These are phyloP conservation scores for Epinephelus malabaricus DNA, from an alignment of 2,797 vertebrate species.

Conservation along the genomic window DNA sequence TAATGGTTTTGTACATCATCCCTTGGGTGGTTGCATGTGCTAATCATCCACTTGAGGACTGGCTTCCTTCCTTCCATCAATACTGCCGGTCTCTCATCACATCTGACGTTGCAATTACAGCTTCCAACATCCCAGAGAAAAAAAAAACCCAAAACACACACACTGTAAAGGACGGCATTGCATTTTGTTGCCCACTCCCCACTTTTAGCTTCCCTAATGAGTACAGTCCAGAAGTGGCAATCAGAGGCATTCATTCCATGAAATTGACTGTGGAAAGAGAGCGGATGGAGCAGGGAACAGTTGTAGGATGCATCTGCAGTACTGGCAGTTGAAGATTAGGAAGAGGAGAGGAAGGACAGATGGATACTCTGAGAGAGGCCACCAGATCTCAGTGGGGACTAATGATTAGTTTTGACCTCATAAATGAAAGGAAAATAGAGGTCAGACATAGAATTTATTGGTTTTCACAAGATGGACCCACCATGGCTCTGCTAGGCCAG, in stretches of 20 bases:
- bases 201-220: slow-evolving; percentile 64
- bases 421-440: slow-evolving; percentile 67
- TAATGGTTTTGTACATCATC: slow-evolving; percentile 14
- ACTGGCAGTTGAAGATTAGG: slow-evolving; percentile 55
- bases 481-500: not conserved
- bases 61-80: slow-evolving; percentile 58
- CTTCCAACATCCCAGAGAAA: slow-evolving; percentile 27
- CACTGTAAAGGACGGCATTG: slow-evolving; percentile 14
- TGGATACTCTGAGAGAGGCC: slow-evolving; percentile 48
- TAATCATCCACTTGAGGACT: slow-evolving; percentile 56
- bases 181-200: slow-evolving; percentile 42
- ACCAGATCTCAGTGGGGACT: slow-evolving; percentile 42
- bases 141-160: not conserved
- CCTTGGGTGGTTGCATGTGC: slow-evolving; percentile 6
- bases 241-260: slow-evolving; percentile 71
- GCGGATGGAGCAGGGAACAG: slow-evolving; percentile 36
- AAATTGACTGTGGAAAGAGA: slow-evolving; percentile 60
- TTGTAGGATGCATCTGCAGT: slow-evolving; percentile 55
- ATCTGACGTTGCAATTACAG: slow-evolving; percentile 59
- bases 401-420: slow-evolving; percentile 73
- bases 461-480: slow-evolving; percentile 37
- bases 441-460: slow-evolving; percentile 54
- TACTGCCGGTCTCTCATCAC: slow-evolving; percentile 29
- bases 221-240: slow-evolving; percentile 69
- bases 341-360: slow-evolving; percentile 57